These are phyloP conservation scores for Hozukius guyotensis DNA, from an alignment of 2,797 vertebrate species.

Conservation along the genomic window DNA sequence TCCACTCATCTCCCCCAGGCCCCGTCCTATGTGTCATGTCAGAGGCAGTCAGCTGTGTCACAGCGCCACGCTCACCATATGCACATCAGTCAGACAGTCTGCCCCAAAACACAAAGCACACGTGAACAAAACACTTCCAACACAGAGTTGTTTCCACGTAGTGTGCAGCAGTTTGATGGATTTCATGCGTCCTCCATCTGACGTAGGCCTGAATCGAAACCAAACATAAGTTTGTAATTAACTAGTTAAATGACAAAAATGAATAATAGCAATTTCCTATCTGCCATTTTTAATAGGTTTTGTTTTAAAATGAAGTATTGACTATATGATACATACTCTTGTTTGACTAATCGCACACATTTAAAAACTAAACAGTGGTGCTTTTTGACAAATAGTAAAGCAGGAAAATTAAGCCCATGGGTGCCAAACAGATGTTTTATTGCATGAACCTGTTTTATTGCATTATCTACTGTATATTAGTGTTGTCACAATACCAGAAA, in stretches of 20 bases:
- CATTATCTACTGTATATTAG: not conserved
- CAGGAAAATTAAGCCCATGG: not conserved
- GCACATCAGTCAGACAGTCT: conserved; percentile 59
- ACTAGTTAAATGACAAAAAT: not conserved
- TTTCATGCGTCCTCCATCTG: not conserved
- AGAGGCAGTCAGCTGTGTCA: conserved; percentile 68
- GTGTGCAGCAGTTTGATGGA: conserved; percentile 2
- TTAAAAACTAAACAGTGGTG: not conserved
- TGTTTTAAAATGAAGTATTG: not conserved
- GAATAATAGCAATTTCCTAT: not conserved
- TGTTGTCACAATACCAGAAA: no score
- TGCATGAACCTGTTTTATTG: no score
- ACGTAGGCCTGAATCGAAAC: not conserved
- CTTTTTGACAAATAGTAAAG: not conserved
- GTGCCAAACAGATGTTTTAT: not conserved
- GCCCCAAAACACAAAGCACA: conserved; percentile 47
- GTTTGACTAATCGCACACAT: not conserved
- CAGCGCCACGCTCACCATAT: conserved; percentile 52
- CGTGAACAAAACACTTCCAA: conserved; percentile 32
- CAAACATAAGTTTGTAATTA: not conserved
- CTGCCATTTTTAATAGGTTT: not conserved
- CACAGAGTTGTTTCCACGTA: conserved; percentile 14
- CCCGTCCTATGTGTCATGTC: conserved; percentile 58
- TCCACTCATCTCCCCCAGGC: conserved; percentile 52
- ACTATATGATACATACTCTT: not conserved